phyloP scores from a whole-genome alignment of 2,113 vertebrate species.

The Tyto alba region DNA sequence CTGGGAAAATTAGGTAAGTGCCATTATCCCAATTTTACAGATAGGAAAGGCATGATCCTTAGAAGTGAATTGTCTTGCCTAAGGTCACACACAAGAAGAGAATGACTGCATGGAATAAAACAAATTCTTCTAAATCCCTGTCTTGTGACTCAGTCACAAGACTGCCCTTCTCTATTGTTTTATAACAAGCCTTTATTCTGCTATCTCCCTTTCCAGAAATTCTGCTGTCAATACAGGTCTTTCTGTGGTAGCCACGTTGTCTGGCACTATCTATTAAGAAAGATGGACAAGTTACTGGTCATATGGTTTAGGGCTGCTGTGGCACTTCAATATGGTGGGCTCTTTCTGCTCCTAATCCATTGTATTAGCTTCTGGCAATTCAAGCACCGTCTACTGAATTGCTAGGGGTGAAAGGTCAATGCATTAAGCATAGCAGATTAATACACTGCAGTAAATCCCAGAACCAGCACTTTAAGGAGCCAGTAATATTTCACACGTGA shows the following conservation, averaged over 20 bases:
- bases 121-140: background rate
- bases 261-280: background rate
- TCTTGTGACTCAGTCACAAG: constrained; percentile 24
- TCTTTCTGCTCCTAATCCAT: constrained; percentile 65
- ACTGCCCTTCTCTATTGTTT: constrained; percentile 21
- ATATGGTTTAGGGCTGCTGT: background rate
- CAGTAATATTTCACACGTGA: constrained; percentile 69
- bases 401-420: constrained; percentile 66
- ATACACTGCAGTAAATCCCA: constrained; percentile 74
- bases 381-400: constrained; percentile 51
- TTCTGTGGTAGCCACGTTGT: background rate
- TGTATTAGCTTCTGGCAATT: constrained; percentile 73
- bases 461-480: constrained; percentile 53
- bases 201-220: constrained; percentile 19
- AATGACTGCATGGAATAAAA: background rate
- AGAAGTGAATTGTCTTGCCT: background rate
- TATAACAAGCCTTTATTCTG: constrained; percentile 9
- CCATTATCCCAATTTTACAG: background rate
- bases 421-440: constrained; percentile 74
- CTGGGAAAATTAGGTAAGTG: background rate
- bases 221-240: background rate
- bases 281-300: background rate
- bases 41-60: background rate
- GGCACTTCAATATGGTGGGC: constrained; percentile 35
- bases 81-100: background rate